Evolutionary conservation across 2,888 invertebrate species (phyloP), one percentile per base, ranked within the genome.

Genomic region (Ornithoptera priamus): DNA sequence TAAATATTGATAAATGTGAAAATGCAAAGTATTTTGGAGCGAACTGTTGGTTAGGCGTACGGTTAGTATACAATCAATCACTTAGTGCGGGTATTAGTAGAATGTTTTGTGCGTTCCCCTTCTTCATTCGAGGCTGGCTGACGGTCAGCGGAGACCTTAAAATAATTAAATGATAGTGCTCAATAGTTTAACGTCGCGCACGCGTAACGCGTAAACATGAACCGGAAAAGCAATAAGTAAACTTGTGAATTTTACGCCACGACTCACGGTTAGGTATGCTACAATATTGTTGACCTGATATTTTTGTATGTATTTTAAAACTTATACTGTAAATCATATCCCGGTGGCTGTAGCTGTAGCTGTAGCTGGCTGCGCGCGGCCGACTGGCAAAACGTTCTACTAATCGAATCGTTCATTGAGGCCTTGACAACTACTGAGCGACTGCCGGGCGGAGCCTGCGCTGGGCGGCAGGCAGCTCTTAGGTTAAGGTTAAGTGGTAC

Each of bases 241-340:
- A 85, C 83, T 84, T 88, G 87, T 88, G 89, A 89, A 83, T 84
- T 86, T 84, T 84, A 81, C 84, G 83, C 80, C 83, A 81, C 77
- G 77, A 77, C 78, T 79, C 81, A 83, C 85, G 85, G 80, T 82
- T 86, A 86, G 83, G 84, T 86, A 85, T 79, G 80, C 80, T 80
- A 81, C 82, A 79, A 81, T 81, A 80, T 80, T 78, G 76, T 86
- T 88, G 86, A 85, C 87, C 85, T 90, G 84, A 89, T 92, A 92
- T 92, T 92, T 92, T 92, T 92, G 82, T 92, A 92, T 90, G 92
- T 92, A 91, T 92, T 89, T 92, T 91, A 88, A 90, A 82, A 82
- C 7, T 85, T 85, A 82, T 89, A 91, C 88, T 87, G 86, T 90
- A 89, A 89, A 85, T 90, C 91, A 92, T 92, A 92, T 92, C 91